Evolutionary conservation across 2,113 vertebrate genomes (phyloP).

Genomic region (Emberiza fucata): DNA sequence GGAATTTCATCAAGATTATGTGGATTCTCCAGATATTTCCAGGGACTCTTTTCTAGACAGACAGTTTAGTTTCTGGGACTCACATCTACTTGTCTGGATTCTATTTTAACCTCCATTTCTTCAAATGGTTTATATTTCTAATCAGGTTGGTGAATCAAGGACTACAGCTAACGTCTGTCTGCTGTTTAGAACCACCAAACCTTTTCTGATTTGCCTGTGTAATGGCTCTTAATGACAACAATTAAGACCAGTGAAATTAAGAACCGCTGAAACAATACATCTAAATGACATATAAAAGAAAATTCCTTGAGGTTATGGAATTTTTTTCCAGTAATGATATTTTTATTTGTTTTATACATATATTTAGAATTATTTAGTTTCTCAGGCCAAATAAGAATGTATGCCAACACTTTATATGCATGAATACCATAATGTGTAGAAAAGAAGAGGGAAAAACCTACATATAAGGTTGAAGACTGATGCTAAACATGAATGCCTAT

Average conservation of each 20-base stretch:
- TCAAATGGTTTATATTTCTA: constrained; percentile 46
- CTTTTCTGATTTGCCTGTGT: background rate
- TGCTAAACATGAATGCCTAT: background rate
- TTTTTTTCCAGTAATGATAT: accelerated
- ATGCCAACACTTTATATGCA: background rate
- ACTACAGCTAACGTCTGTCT: background rate
- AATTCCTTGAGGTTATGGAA: background rate
- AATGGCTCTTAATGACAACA: constrained; percentile 34
- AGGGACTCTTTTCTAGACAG: background rate
- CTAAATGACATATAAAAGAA: background rate
- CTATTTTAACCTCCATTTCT: constrained; percentile 20
- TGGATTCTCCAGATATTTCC: background rate
- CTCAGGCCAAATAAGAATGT: background rate
- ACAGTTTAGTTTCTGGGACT: background rate
- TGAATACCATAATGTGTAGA: background rate
- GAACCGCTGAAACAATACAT: constrained; percentile 3
- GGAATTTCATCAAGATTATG: background rate
- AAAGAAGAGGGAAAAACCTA: background rate
- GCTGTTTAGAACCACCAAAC: background rate
- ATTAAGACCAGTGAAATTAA: background rate
- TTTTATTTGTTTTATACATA: background rate
- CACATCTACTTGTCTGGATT: background rate
- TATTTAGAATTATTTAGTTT: background rate
- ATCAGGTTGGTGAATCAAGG: background rate
- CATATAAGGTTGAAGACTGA: background rate